A percentile compares a stretch with the other conserved stretches of the same genome.
Evolutionary conservation across 2,797 vertebrate genomes (phyloP).

Genomic region (Diceros bicornis): DNA sequence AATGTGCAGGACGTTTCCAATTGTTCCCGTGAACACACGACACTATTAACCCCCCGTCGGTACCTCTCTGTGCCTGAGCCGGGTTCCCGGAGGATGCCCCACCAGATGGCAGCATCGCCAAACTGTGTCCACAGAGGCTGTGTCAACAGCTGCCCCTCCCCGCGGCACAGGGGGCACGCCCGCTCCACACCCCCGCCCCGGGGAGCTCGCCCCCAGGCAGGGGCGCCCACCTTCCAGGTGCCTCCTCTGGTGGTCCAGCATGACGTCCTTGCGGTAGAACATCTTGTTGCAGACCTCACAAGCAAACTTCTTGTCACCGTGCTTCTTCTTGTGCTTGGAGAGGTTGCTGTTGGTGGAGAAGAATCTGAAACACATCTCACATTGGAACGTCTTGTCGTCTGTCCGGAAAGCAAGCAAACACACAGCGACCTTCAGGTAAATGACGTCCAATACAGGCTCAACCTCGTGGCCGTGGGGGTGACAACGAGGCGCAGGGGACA

Average conservation of each 20-base stretch:
- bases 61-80: fast-evolving
- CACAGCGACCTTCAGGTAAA: not conserved
- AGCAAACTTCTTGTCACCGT: conserved; percentile 98
- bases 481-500: fast-evolving
- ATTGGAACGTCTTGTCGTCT: conserved; percentile 99
- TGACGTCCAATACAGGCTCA: fast-evolving
- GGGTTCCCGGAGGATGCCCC: too few species aligned
- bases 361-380: conserved; percentile 99
- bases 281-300: conserved; percentile 99
- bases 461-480: fast-evolving
- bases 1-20: fast-evolving
- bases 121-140: fast-evolving
- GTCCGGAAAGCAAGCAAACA: conserved; percentile 80
- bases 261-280: conserved; percentile 99
- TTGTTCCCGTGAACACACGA: fast-evolving
- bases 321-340: conserved; percentile 99
- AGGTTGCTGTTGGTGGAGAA: conserved; percentile 99
- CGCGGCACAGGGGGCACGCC: fast-evolving
- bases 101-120: fast-evolving
- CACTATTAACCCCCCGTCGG: fast-evolving
- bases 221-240: conserved; percentile 94
- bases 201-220: fast-evolving
- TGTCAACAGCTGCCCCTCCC: fast-evolving
- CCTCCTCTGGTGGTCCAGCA: conserved; percentile 98
- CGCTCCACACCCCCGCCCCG: fast-evolving